phyloP scores from a whole-genome alignment of 1,140 invertebrate genomes.

The Trichomalopsis sarcophagae region DNA sequence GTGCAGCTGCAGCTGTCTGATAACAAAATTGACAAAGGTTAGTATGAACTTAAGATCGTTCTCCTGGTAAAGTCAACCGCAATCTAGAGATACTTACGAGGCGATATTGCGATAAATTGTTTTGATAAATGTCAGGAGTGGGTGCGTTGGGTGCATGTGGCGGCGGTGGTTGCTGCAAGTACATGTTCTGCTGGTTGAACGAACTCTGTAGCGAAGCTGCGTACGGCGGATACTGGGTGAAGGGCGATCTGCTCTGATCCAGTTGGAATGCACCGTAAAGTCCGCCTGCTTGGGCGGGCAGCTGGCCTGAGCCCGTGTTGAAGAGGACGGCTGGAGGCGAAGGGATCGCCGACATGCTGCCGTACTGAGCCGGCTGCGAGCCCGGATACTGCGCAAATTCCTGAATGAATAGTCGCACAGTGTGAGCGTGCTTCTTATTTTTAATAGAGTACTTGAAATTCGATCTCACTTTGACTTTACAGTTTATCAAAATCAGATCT shows the following conservation, averaged over 20 bases:
- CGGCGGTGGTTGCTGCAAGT: slow-evolving; percentile 79
- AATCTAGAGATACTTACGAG: slow-evolving; percentile 75
- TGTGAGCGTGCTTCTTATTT: slow-evolving; percentile 54
- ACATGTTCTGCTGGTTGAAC: slow-evolving; percentile 82
- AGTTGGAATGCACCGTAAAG: slow-evolving; percentile 84
- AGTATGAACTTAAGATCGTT: not conserved
- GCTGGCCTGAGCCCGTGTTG: slow-evolving; percentile 84
- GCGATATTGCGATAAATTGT: slow-evolving; percentile 84
- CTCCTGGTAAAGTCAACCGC: not conserved
- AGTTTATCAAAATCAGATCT: not conserved
- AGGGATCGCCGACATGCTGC: slow-evolving; percentile 86
- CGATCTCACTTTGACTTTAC: not conserved
- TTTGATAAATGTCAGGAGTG: slow-evolving; percentile 87
- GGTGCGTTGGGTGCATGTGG: slow-evolving; percentile 75
- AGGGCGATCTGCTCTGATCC: slow-evolving; percentile 79
- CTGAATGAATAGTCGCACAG: slow-evolving; percentile 18
- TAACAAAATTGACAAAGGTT: slow-evolving; percentile 42
- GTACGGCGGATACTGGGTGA: slow-evolving; percentile 80
- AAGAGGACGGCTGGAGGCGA: slow-evolving; percentile 87
- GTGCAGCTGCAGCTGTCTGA: slow-evolving; percentile 77
- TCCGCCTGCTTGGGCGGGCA: slow-evolving; percentile 83
- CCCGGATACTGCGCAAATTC: slow-evolving; percentile 72
- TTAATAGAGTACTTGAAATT: slow-evolving; percentile 28
- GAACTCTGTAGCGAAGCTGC: slow-evolving; percentile 76
- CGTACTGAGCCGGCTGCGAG: slow-evolving; percentile 78